Evolutionary conservation across 2,113 vertebrate species (phyloP).

Genomic region (Phylloscopus whistleri): DNA sequence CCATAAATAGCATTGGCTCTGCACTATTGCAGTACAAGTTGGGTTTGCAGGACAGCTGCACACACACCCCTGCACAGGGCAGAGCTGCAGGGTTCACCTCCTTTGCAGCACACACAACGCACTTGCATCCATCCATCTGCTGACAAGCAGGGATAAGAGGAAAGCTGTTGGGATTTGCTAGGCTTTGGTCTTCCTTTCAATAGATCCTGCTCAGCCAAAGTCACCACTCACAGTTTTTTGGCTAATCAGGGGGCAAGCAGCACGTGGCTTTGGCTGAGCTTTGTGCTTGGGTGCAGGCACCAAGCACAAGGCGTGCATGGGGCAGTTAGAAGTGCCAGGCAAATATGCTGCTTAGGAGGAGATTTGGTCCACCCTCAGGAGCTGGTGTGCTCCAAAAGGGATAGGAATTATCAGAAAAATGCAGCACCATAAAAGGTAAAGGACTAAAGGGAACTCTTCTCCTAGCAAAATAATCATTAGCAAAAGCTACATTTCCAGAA

Average conservation of each 20-base stretch:
- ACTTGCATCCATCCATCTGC: background rate
- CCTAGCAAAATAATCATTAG: background rate
- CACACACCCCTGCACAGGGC: background rate
- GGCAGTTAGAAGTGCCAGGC: background rate
- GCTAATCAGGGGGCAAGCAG: background rate
- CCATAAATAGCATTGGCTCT: background rate
- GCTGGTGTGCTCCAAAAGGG: background rate
- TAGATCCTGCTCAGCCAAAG: background rate
- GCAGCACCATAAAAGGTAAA: background rate
- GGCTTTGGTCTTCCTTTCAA: background rate
- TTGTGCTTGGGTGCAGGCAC: background rate
- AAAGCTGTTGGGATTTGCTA: background rate
- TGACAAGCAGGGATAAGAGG: background rate
- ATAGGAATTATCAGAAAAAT: background rate
- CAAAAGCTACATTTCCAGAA: background rate
- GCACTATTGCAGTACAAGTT: background rate
- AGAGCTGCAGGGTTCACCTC: background rate
- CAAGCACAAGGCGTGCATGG: accelerated
- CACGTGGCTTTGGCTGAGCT: background rate
- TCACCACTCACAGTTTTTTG: background rate
- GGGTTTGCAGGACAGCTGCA: background rate
- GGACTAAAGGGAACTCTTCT: background rate
- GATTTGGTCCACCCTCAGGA: background rate
- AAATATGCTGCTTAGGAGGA: background rate
- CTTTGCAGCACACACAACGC: accelerated